phyloP scores from a whole-genome alignment of 2,113 vertebrate species.

The Hippocampus mohnikei region DNA sequence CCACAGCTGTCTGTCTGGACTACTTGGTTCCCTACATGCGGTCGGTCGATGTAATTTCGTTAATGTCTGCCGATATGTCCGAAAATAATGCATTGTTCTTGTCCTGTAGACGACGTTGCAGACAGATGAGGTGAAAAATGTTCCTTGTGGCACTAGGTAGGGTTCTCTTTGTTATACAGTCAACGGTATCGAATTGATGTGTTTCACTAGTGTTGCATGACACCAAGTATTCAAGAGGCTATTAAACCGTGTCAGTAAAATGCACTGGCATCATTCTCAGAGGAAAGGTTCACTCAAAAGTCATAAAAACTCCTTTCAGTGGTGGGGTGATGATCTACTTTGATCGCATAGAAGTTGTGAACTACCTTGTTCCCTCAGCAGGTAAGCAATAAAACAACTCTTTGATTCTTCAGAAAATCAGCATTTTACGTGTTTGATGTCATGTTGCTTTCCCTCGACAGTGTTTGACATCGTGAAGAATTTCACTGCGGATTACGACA shows the following conservation, averaged over 20 bases:
- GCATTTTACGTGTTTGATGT: neutral
- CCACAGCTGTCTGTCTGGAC: neutral
- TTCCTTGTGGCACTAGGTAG: constrained; percentile 95
- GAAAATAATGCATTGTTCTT: constrained; percentile 20
- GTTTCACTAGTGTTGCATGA: neutral
- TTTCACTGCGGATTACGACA: constrained; percentile 96
- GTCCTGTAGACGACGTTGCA: constrained; percentile 86
- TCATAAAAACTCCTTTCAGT: constrained; percentile 57
- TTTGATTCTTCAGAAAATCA: neutral
- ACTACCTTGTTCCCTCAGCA: constrained; percentile 86
- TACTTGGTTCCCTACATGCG: neutral
- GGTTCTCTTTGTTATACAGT: constrained; percentile 4
- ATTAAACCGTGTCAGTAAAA: neutral
- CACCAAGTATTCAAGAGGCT: neutral
- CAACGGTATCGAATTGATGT: neutral
- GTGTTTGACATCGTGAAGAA: constrained; percentile 96
- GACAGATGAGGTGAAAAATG: constrained; percentile 97
- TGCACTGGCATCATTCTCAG: constrained; percentile 1
- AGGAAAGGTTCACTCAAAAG: neutral
- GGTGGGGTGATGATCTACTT: constrained; percentile 99
- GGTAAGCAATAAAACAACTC: constrained; percentile 66
- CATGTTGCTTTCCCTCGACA: constrained; percentile 39
- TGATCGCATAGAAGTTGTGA: constrained; percentile 97
- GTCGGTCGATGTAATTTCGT: neutral
- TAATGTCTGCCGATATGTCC: neutral